Percentiles rank a stretch among this genome's conserved stretches.
These are phyloP conservation scores for Yponomeuta sedellus DNA, from an alignment of 2,888 invertebrate species.

Conservation along the genomic window DNA sequence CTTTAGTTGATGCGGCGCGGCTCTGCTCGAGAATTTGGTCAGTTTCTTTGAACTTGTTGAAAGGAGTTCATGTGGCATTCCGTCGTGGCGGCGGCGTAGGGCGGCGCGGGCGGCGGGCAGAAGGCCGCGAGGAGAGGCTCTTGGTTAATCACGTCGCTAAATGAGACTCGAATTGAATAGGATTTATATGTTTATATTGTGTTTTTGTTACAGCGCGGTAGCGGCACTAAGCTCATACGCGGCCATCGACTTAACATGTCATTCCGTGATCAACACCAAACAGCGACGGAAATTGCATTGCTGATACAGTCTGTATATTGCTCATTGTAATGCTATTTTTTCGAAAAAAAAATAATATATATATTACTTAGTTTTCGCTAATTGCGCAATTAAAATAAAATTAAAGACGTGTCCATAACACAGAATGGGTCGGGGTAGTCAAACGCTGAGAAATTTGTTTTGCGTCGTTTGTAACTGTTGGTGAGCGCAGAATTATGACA, in stretches of 20 bases:
- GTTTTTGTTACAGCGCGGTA: conserved; percentile 46
- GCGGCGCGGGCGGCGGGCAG: conserved; percentile 17
- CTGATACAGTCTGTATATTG: no score
- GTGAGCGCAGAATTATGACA: no score
- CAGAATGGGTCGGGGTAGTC: no score
- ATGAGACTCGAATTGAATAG: conserved; percentile 57
- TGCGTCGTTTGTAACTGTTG: no score
- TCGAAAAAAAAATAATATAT: no score
- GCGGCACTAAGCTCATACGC: conserved; percentile 20
- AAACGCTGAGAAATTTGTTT: no score
- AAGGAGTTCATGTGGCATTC: conserved; percentile 20
- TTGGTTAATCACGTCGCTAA: conserved; percentile 54
- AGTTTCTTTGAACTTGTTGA: conserved; percentile 20
- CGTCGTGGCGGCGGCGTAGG: conserved; percentile 1
- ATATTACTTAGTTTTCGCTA: no score
- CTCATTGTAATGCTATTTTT: no score
- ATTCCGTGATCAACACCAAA: background rate
- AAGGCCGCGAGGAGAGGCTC: conserved; percentile 31
- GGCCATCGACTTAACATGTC: background rate
- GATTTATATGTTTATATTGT: conserved; percentile 45
- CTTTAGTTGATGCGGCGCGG: background rate
- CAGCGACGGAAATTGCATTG: no score
- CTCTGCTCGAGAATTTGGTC: conserved; percentile 17
- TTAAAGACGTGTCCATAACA: no score
- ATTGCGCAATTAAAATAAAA: no score